Evolutionary conservation across 1,140 invertebrate genomes (phyloP), one percentile per base, ranked within the genome.

Genomic region (Apis florea): DNA sequence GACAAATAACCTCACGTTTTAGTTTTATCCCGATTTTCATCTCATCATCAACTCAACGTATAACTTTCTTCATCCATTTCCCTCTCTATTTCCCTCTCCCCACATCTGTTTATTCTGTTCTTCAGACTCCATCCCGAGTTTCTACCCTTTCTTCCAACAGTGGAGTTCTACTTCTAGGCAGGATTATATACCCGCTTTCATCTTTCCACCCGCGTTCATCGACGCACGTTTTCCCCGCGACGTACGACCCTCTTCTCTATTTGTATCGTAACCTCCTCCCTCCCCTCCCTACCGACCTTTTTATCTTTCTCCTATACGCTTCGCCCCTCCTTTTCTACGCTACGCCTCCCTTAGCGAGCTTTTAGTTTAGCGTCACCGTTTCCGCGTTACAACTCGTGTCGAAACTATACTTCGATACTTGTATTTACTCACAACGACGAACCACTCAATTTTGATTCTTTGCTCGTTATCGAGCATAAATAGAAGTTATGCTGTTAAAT

Each of bases 241-340:
- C 54, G 31, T 17, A 73, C 79, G 61, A 74, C 79, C 71, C 79
- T 40, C 31, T 81, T 67, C 79, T 67, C 79, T 75, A 70, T 71
- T 61, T 78, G 74, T 70, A 78, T 82, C 80, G 80, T 71, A 77
- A 77, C 75, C 75, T 78, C 81, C 47, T 40, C 31, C 31, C 31
- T 40, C 31, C 31, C 31, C 4, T 31, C 31, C 31, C 31, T 31
- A 68, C 68, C 74, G 66, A 56, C 71, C 63, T 83, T 85, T 40
- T 78, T 79, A 77, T 81, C 71, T 68, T 54, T 21, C n/a, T 51
- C 58, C 58, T 40, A 40, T 40, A 53, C 6, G 70, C 66, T 80
- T 47, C n/a, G 47, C 24, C 78, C 61, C 59, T 64, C 69, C 64
- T 79, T 59, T 79, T 51, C 31, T 40, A 40, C 70, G 12, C 26